Conservation (phyloP, 2,888 invertebrate species). For the Lepidocyrtinus sp. region DNA sequence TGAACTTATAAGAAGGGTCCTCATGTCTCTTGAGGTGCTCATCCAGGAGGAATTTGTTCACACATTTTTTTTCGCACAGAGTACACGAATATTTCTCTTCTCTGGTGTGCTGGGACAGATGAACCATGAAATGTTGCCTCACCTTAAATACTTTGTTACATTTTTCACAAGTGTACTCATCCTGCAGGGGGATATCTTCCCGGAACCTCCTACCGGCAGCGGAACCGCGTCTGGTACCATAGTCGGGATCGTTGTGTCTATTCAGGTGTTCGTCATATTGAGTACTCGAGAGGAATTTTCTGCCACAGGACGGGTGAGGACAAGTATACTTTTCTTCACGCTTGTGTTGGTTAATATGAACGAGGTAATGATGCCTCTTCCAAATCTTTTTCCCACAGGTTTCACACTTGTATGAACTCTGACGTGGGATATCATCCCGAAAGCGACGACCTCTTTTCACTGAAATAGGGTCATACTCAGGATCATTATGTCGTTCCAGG, state of each 20-base stretch:
- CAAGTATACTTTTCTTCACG: conserved; percentile 19
- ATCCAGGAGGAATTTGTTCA: not conserved
- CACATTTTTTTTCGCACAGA: not conserved
- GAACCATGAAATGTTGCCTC: not conserved
- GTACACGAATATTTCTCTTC: not conserved
- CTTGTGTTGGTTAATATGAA: conserved; percentile 12
- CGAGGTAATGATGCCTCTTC: not conserved
- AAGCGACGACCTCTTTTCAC: too few relatives aligned
- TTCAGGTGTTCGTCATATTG: conserved; percentile 17
- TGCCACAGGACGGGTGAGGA: conserved; percentile 23
- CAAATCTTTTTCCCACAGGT: conserved; percentile 11
- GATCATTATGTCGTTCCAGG: conserved; percentile 28
- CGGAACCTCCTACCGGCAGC: not conserved
- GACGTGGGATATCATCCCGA: conserved; percentile 35
- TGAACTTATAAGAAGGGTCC: not conserved
- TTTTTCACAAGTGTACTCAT: not conserved
- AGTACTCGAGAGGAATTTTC: not conserved
- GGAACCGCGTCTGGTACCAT: not conserved
- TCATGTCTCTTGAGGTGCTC: not conserved
- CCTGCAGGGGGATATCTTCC: conserved; percentile 15
- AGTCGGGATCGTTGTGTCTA: conserved; percentile 27
- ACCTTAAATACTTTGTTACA: not conserved
- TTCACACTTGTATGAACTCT: conserved; percentile 19
- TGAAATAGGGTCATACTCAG: not conserved
- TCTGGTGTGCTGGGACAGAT: not conserved